phyloP scores from a whole-genome alignment of 2,113 vertebrate genomes.

The Thamnaconus septentrionalis region DNA sequence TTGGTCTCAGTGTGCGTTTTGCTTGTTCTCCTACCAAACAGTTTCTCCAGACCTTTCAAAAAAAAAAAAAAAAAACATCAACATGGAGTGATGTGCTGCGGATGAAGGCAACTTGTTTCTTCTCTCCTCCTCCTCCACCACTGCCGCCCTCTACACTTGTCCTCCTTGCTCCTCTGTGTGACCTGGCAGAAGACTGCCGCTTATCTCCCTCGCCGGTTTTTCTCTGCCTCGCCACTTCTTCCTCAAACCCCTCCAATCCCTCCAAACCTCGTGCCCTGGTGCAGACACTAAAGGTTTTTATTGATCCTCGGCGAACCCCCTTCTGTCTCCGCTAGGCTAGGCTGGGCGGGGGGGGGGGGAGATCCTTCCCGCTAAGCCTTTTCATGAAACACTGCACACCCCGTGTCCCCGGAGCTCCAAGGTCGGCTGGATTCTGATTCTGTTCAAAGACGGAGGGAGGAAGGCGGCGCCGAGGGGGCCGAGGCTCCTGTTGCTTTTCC shows the following conservation, averaged over 20 bases:
- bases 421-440: slow-evolving; percentile 29
- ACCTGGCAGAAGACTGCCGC: slow-evolving; percentile 31
- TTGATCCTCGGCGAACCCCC: slow-evolving; percentile 56
- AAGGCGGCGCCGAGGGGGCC: slow-evolving; percentile 8
- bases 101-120: neutral
- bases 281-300: slow-evolving; percentile 53
- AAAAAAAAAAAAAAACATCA: slow-evolving; percentile 2
- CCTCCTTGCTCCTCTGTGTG: slow-evolving; percentile 13
- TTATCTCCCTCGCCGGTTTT: slow-evolving; percentile 32
- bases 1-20: no score
- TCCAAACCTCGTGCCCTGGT: slow-evolving; percentile 31
- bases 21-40: no score
- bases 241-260: neutral
- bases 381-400: slow-evolving; percentile 58
- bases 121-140: neutral
- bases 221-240: slow-evolving; percentile 31
- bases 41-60: no score
- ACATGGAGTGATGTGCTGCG: slow-evolving; percentile 9
- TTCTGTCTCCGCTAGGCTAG: slow-evolving; percentile 24
- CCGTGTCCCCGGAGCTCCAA: slow-evolving; percentile 41
- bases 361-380: slow-evolving; percentile 51
- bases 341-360: neutral
- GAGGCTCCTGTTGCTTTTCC: neutral
- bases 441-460: slow-evolving; percentile 11
- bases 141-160: slow-evolving; percentile 5